Percentiles rank a stretch among this genome's conserved stretches.
Conservation (phyloP, 23 tunicate genomes). For the Oikopleura vanhoeffeni region DNA sequence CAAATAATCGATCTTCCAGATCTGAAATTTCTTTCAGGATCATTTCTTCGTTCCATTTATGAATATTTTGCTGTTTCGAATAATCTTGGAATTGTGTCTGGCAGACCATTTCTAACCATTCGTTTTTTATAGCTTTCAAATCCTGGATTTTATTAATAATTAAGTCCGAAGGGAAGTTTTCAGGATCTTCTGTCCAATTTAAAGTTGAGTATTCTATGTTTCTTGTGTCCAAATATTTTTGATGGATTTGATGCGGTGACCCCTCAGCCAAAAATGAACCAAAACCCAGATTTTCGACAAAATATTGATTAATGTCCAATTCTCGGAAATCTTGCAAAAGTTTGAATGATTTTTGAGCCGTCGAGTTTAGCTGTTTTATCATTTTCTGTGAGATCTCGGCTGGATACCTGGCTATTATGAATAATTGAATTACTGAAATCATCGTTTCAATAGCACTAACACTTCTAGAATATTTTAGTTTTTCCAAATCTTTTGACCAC, state of each 20-base stretch:
- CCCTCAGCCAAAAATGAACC: no score
- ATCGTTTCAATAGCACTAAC: no score
- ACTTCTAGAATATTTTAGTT: neutral
- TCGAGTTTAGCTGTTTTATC: no score
- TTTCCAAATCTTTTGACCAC: neutral
- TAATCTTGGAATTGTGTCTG: neutral
- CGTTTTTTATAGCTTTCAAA: neutral
- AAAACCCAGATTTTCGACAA: no score
- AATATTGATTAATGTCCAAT: no score
- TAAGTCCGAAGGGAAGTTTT: neutral
- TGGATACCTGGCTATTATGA: neutral
- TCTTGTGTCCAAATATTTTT: neutral
- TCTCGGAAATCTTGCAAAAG: no score
- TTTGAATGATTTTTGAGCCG: no score
- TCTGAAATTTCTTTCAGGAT: neutral
- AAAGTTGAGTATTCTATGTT: neutral
- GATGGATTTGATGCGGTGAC: no score
- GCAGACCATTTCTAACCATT: neutral
- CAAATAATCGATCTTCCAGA: neutral
- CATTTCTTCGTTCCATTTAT: neutral
- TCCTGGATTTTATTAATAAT: neutral
- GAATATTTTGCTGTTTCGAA: neutral
- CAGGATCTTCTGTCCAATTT: neutral
- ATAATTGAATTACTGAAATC: no score
- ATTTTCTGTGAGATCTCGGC: no score